These are phyloP conservation scores for Pocillopora damicornis DNA, from an alignment of 64 coral and sea anemone species.

Conservation along the genomic window DNA sequence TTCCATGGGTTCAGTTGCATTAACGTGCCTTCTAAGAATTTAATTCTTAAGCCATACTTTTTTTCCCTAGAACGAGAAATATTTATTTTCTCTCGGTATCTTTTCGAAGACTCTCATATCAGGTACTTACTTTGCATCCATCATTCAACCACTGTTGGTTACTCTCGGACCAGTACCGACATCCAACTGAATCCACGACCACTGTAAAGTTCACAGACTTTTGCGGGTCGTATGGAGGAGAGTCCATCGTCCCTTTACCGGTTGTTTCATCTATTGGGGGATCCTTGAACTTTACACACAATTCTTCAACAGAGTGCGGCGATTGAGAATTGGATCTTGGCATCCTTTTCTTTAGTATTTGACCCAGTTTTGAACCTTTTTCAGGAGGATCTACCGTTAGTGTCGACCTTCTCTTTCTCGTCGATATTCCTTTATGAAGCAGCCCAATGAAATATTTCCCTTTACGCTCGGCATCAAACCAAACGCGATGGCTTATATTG, in stretches of 20 bases:
- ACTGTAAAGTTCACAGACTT: conserved; percentile 34
- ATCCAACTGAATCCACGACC: conserved; percentile 17
- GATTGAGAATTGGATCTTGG: background rate
- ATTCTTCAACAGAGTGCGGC: background rate
- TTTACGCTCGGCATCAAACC: background rate
- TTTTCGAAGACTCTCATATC: background rate
- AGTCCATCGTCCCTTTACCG: background rate
- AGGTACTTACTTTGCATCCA: conserved; percentile 31
- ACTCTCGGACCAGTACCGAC: conserved; percentile 35
- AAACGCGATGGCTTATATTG: background rate
- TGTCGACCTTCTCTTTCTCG: background rate
- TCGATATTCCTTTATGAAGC: background rate
- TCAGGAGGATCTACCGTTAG: background rate
- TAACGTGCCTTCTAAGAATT: too few species aligned
- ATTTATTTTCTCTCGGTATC: too few species aligned
- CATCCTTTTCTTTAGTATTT: background rate
- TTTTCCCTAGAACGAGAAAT: too few species aligned
- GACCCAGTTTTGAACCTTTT: too few species aligned
- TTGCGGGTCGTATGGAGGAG: background rate
- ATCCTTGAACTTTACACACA: conserved; percentile 10
- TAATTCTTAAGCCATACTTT: too few species aligned
- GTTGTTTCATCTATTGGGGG: background rate
- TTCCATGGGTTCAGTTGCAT: too few species aligned
- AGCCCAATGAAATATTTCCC: conserved; percentile 13
- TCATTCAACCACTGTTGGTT: conserved; percentile 38